Conservation (phyloP, 1,140 invertebrate species). For the Luehdorfia chinensis region DNA sequence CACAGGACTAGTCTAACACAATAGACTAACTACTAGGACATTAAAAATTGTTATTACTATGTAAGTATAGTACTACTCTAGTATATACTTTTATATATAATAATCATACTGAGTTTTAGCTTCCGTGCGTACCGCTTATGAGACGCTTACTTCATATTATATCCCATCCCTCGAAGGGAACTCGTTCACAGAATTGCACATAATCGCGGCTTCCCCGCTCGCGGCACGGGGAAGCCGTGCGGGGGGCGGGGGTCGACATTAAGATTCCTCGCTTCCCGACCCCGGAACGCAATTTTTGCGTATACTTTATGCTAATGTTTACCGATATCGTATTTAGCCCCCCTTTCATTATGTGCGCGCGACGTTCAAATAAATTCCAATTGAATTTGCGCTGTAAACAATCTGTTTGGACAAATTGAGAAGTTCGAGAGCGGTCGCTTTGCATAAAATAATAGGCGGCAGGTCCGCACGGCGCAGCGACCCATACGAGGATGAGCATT, state of each 20-base stretch:
- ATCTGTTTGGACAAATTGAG: constrained; percentile 57
- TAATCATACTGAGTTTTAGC: too few relatives aligned
- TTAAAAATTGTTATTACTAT: too few relatives aligned
- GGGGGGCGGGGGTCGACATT: constrained; percentile 25
- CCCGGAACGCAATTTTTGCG: constrained; percentile 45
- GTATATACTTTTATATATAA: too few relatives aligned
- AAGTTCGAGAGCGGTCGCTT: constrained; percentile 46
- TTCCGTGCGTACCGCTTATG: too few relatives aligned
- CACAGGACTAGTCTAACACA: too few relatives aligned
- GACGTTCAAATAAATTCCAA: constrained; percentile 36
- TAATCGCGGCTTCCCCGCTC: constrained; percentile 23
- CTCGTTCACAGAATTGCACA: constrained; percentile 36
- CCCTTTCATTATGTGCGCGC: constrained; percentile 36
- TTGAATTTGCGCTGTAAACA: constrained; percentile 53
- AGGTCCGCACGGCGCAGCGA: too few relatives aligned
- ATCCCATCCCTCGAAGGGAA: too few relatives aligned
- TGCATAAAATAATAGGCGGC: constrained; percentile 45
- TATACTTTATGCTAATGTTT: constrained; percentile 53
- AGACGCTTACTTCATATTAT: too few relatives aligned
- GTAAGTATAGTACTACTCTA: too few relatives aligned
- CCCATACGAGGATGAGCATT: too few relatives aligned
- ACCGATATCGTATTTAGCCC: constrained; percentile 39
- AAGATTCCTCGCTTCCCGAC: constrained; percentile 27
- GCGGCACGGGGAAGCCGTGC: constrained; percentile 1
- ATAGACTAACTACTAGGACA: too few relatives aligned